These are phyloP conservation scores for Phycodurus eques DNA, from an alignment of 2,113 vertebrate species.

Conservation along the genomic window DNA sequence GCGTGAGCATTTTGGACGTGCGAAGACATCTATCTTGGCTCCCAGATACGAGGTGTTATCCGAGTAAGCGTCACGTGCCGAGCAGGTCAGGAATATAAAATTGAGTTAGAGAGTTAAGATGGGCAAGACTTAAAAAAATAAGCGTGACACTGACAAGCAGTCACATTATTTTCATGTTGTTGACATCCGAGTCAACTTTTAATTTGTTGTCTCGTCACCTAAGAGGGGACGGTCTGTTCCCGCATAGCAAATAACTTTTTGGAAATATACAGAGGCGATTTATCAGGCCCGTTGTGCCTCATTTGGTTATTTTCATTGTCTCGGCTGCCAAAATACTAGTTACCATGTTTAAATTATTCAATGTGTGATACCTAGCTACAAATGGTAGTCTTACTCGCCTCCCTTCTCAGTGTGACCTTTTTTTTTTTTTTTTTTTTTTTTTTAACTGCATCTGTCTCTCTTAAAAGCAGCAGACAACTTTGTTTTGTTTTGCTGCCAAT, in stretches of 20 bases:
- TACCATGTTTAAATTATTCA: slow-evolving; percentile 58
- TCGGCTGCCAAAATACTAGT: slow-evolving; percentile 31
- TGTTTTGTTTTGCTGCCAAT: slow-evolving; percentile 14
- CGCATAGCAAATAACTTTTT: slow-evolving; percentile 24
- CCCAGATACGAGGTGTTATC: slow-evolving; percentile 14
- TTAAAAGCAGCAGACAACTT: slow-evolving; percentile 19
- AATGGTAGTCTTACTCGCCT: slow-evolving; percentile 41
- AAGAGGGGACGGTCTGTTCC: neutral
- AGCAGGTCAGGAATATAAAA: slow-evolving; percentile 26
- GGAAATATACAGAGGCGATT: slow-evolving; percentile 4
- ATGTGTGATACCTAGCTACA: slow-evolving; percentile 50
- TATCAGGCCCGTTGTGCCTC: slow-evolving; percentile 10
- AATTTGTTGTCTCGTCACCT: neutral
- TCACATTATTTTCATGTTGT: neutral
- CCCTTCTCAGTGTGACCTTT: slow-evolving; percentile 9
- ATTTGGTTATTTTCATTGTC: slow-evolving; percentile 41
- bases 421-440: slow-evolving; percentile 37
- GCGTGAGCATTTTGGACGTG: slow-evolving; percentile 28
- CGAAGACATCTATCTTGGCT: slow-evolving; percentile 9
- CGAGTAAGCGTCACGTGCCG: neutral
- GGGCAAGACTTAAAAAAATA: neutral
- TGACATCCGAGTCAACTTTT: neutral
- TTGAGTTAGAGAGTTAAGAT: slow-evolving; percentile 25
- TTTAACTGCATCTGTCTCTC: slow-evolving; percentile 29
- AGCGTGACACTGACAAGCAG: too few relatives aligned